A percentile compares a stretch with the other conserved stretches of the same genome.
Conservation (phyloP, 2,113 vertebrate species). For the Myotis brandtii region DNA sequence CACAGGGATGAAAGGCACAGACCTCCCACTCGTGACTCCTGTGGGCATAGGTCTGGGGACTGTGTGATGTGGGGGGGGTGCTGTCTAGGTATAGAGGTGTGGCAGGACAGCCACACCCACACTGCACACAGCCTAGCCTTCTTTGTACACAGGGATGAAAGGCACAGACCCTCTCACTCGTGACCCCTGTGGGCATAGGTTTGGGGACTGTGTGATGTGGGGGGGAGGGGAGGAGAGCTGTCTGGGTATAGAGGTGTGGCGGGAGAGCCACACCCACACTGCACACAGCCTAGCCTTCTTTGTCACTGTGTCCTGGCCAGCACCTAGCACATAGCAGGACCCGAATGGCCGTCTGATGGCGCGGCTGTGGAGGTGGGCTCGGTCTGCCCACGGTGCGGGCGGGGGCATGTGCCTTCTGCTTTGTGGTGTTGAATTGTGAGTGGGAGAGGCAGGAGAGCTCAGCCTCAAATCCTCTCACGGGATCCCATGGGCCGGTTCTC, state of each 20-base stretch:
- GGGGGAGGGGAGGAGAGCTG: neutral
- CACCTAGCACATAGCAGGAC: neutral
- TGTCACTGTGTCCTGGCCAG: neutral
- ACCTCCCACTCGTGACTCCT: neutral
- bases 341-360: neutral
- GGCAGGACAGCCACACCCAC: neutral
- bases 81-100: neutral
- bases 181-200: neutral
- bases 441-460: neutral
- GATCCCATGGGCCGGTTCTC: neutral
- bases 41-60: neutral
- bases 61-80: too few species aligned
- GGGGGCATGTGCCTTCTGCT: neutral
- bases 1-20: neutral
- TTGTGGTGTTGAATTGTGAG: neutral
- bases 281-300: neutral
- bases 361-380: neutral
- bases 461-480: neutral
- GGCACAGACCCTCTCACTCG: neutral
- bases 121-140: neutral
- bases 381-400: fast-evolving
- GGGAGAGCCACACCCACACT: neutral
- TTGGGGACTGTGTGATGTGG: neutral
- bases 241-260: neutral
- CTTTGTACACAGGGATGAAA: neutral